These are phyloP conservation scores for Dilophus febrilis DNA, from an alignment of 2,888 invertebrate species.

Conservation along the genomic window DNA sequence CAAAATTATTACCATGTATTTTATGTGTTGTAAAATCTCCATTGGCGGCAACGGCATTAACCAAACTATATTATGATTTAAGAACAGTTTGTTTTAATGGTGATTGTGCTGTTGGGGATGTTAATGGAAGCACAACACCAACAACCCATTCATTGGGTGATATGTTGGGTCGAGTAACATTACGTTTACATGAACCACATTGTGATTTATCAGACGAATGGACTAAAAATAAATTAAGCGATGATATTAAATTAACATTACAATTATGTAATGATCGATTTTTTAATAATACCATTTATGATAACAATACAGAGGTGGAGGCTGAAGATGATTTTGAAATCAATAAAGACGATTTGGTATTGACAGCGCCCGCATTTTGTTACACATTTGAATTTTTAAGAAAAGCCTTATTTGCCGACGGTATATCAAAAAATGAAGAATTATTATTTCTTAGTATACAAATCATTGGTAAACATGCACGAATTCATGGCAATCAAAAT, in stretches of 20 bases:
- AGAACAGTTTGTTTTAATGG: conserved; percentile 37
- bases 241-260: conserved; percentile 47
- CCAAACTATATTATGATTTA: conserved; percentile 42
- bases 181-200: conserved; percentile 59
- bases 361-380: conserved; percentile 56
- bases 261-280: conserved; percentile 33
- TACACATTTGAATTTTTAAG: conserved; percentile 67
- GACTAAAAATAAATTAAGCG: conserved; percentile 49
- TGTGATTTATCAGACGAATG: conserved; percentile 64
- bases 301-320: conserved; percentile 26
- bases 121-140: too few species aligned
- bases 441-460: conserved; percentile 43
- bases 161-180: conserved; percentile 50
- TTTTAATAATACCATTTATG: conserved; percentile 10
- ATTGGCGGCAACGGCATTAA: conserved; percentile 52
- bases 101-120: conserved; percentile 22
- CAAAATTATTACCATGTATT: conserved; percentile 20
- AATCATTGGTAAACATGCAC: conserved; percentile 56
- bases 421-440: conserved; percentile 34
- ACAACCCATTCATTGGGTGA: conserved; percentile 35
- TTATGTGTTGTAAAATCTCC: conserved; percentile 48
- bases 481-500: conserved; percentile 28
- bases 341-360: conserved; percentile 12
- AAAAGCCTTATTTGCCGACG: conserved; percentile 34
- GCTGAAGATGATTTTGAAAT: conserved; percentile 15